phyloP scores from a whole-genome alignment of 2,113 vertebrate genomes.

The Melanocharis versteri region DNA sequence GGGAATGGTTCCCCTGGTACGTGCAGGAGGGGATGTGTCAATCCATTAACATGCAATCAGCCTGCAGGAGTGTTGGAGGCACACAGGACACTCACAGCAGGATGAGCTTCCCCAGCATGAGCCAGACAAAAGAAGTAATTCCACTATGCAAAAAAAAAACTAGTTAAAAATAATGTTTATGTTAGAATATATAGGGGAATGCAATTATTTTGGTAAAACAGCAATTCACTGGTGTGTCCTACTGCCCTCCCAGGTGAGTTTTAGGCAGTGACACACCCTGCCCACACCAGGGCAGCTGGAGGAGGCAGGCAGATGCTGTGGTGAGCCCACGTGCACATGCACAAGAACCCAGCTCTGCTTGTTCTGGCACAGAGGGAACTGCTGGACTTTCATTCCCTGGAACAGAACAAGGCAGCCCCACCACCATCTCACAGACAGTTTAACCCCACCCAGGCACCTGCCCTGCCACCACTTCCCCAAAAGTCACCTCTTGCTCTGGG shows the following conservation, averaged over 20 bases:
- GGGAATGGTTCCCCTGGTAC: not conserved
- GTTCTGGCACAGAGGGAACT: not conserved
- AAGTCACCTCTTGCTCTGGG: not conserved
- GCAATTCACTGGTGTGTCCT: not conserved
- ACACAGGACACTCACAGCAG: not conserved
- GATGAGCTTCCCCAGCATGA: not conserved
- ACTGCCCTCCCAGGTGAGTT: not conserved
- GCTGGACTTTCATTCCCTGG: not conserved
- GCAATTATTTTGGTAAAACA: not conserved
- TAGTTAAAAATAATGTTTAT: not conserved
- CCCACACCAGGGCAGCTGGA: not conserved
- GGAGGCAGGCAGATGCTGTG: not conserved
- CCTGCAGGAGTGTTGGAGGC: not conserved
- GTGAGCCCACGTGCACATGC: not conserved
- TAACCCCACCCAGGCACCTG: not conserved
- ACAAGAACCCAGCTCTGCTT: not conserved
- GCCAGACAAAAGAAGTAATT: not conserved
- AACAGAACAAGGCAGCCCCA: not conserved
- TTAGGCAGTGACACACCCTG: not conserved
- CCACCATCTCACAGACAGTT: not conserved
- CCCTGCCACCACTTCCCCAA: not conserved
- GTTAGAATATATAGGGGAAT: not conserved
- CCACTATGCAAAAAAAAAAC: not conserved
- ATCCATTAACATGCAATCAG: not conserved
- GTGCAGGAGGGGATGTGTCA: not conserved